These are phyloP conservation scores for Andrena bicolor DNA, from an alignment of 2,888 invertebrate genomes.

Conservation along the genomic window DNA sequence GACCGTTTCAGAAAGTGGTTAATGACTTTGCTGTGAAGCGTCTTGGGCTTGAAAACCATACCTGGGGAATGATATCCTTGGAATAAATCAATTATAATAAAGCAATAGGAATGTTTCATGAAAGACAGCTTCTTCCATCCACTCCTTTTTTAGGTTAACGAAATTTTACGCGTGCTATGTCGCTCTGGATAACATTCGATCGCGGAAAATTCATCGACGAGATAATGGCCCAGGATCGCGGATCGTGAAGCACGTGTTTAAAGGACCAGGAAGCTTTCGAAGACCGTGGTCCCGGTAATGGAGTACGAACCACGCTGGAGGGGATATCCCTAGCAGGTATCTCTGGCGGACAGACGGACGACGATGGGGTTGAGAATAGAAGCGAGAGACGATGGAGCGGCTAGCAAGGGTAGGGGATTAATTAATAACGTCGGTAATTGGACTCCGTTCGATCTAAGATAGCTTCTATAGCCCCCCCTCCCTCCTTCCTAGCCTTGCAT, in stretches of 20 bases:
- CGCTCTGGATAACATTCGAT: slow-evolving; percentile 28
- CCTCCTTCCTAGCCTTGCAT: slow-evolving; percentile 65
- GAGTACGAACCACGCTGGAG: slow-evolving; percentile 61
- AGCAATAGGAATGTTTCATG: no score
- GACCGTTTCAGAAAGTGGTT: neutral
- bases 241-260: slow-evolving; percentile 56
- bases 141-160: neutral
- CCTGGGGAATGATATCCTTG: no score
- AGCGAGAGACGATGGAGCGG: slow-evolving; percentile 74
- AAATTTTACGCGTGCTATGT: neutral
- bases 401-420: slow-evolving; percentile 75
- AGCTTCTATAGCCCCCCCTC: slow-evolving; percentile 68
- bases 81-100: no score
- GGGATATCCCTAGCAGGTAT: slow-evolving; percentile 74
- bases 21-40: no score
- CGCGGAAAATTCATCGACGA: slow-evolving; percentile 48
- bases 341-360: slow-evolving; percentile 73
- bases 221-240: slow-evolving; percentile 36
- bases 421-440: slow-evolving; percentile 83
- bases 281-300: slow-evolving; percentile 63
- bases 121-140: no score
- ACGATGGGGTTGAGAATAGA: slow-evolving; percentile 76
- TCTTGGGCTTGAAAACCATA: no score
- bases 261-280: slow-evolving; percentile 68
- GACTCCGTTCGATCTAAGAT: slow-evolving; percentile 83